Base-by-base conservation (phyloP, 2,888 invertebrate genomes). In the Rhorus exstirpatorius region DNA sequence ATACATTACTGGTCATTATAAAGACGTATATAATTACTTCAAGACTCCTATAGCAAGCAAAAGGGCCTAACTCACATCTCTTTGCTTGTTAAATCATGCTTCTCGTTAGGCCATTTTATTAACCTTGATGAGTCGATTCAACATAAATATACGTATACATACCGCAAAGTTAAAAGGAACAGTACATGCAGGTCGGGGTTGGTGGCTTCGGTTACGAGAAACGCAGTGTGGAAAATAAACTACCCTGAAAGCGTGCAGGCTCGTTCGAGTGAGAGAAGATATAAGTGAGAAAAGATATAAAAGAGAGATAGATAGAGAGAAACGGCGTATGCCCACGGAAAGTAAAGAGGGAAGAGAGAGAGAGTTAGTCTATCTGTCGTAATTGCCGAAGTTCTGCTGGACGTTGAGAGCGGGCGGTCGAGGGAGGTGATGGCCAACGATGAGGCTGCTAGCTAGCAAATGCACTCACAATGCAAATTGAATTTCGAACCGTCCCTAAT, bases 401-500 rank as follows among this genome's bases (percentile, higher is more conserved):
- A 67, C 19, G 46, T 14, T 19, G 46, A 55, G 19, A n/a, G 41
- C 14, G 41, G 19, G 14, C 19, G 10, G 38, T 38, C 0, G 44
- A 24, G 58, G 58, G 75, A 24, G 58, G 58, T 68, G 53, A 10
- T 53, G 61, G 46, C 19, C 14, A 26, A 24, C 41, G 63, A 46
- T 19, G 58, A 10, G 26, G 70, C 53, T 38, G 70, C 65, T 44
- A 49, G 65, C 76, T 77, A 60, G 77, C 76, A 81, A 77, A 81
- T 79, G 78, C 82, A 82, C 78, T 82, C 82, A 75, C 79, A 83
- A 83, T 83, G 83, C 76, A 83, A 83, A 83, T 83, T 83, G 77
- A 81, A 83, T 83, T 83, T 83, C 78, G 63, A 81, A 81, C 76
- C 68, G 70, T 70, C 78, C 74, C 81, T 77, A 83, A 80, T 74